Conservation (phyloP, 23 tunicate genomes). For the Clavelina lepadiformis region DNA sequence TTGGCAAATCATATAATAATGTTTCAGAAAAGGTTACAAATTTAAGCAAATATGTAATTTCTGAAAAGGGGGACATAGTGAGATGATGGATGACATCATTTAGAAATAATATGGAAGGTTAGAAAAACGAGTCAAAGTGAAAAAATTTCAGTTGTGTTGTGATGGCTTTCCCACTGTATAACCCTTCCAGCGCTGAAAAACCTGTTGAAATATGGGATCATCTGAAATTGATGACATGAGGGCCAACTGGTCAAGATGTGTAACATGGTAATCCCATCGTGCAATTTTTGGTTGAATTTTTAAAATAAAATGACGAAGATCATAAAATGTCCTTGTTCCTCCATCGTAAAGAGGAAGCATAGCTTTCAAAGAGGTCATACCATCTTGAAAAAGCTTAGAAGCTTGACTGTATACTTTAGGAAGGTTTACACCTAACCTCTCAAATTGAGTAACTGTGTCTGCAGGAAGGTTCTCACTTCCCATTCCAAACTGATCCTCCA, state of each 20-base stretch:
- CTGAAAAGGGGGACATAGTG: too few relatives aligned
- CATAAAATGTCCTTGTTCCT: constrained; percentile 85
- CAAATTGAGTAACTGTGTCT: background rate
- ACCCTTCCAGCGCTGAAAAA: constrained; percentile 57
- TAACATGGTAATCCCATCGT: constrained; percentile 97
- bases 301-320: constrained; percentile 69
- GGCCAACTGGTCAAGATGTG: constrained; percentile 84
- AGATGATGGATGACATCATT: too few relatives aligned
- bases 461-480: background rate
- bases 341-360: constrained; percentile 95
- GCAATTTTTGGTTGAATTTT: constrained; percentile 86
- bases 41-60: too few relatives aligned
- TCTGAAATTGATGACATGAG: constrained; percentile 45
- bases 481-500: constrained; percentile 34
- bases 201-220: constrained; percentile 69
- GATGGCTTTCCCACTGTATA: constrained; percentile 72
- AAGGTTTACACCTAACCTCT: background rate
- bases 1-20: too few relatives aligned
- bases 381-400: constrained; percentile 53
- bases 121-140: background rate
- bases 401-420: constrained; percentile 23
- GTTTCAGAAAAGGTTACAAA: too few relatives aligned
- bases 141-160: constrained; percentile 59
- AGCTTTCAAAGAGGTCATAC: constrained; percentile 69
- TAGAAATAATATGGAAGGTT: too few relatives aligned